Evolutionary conservation across 1,140 invertebrate species (phyloP).

Genomic region (Marisa cornuarietis): DNA sequence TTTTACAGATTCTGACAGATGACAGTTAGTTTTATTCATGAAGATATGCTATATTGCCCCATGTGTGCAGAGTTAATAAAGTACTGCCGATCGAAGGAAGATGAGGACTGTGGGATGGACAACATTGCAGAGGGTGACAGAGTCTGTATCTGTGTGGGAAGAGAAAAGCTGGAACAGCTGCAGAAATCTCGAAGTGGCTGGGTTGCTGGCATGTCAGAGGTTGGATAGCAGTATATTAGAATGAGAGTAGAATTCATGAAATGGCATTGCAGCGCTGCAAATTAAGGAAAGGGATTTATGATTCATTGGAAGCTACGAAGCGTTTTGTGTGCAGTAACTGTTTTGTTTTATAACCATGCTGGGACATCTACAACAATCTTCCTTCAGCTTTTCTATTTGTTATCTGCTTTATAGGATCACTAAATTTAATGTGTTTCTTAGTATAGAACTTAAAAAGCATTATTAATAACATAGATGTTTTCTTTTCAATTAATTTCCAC

Average conservation of each 20-base stretch:
- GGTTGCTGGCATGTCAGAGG: slow-evolving; percentile 24
- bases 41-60: not conserved
- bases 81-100: slow-evolving; percentile 85
- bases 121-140: slow-evolving; percentile 23
- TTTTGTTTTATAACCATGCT: too few relatives aligned
- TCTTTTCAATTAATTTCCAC: not conserved
- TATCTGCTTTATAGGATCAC: not conserved
- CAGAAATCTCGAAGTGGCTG: slow-evolving; percentile 23
- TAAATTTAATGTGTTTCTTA: not conserved
- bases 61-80: slow-evolving; percentile 69
- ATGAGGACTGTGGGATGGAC: not conserved
- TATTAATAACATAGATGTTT: not conserved
- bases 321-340: not conserved
- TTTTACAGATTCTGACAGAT: not conserved
- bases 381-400: not conserved
- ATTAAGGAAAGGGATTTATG: not conserved
- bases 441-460: not conserved
- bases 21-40: not conserved
- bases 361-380: not conserved
- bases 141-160: slow-evolving; percentile 13
- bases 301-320: not conserved
- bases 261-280: too few relatives aligned
- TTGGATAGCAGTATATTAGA: not conserved
- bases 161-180: slow-evolving; percentile 8
- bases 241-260: not conserved